Evolutionary conservation across 2,113 vertebrate genomes (phyloP).

Genomic region (Heterotis niloticus): DNA sequence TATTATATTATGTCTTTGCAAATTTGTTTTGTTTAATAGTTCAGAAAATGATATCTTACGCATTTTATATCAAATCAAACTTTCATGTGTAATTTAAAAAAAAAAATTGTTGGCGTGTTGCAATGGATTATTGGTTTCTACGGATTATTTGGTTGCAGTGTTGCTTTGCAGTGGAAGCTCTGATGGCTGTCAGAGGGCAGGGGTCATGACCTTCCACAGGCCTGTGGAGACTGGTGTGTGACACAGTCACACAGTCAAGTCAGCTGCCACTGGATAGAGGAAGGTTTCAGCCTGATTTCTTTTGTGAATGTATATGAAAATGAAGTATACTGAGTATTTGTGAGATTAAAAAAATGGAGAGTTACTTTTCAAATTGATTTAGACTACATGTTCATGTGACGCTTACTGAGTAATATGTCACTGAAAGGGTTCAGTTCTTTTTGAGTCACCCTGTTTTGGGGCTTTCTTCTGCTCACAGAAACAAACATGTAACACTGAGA

Average conservation of each 20-base stretch:
- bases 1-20: no score
- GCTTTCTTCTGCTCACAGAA: constrained; percentile 77
- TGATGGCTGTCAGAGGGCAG: not conserved
- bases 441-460: constrained; percentile 52
- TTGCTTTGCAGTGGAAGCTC: not conserved
- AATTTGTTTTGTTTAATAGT: not conserved
- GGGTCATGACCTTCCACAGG: constrained; percentile 64
- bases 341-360: no score
- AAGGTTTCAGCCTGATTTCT: constrained; percentile 92
- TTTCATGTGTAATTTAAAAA: no score
- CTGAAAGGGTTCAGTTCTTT: no score
- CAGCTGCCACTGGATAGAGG: constrained; percentile 90
- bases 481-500: constrained; percentile 70
- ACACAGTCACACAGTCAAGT: constrained; percentile 82
- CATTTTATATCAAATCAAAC: not conserved
- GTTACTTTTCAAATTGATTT: no score
- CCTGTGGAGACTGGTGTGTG: constrained; percentile 82
- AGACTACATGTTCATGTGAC: no score
- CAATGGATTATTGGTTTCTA: no score
- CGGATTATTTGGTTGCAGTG: not conserved
- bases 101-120: not conserved
- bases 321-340: no score
- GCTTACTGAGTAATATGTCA: no score
- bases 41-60: not conserved
- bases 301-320: constrained; percentile 68